A percentile compares a stretch with the other conserved stretches of the same genome.
phyloP scores from a whole-genome alignment of 2,888 invertebrate species.

The Candidula unifasciata region DNA sequence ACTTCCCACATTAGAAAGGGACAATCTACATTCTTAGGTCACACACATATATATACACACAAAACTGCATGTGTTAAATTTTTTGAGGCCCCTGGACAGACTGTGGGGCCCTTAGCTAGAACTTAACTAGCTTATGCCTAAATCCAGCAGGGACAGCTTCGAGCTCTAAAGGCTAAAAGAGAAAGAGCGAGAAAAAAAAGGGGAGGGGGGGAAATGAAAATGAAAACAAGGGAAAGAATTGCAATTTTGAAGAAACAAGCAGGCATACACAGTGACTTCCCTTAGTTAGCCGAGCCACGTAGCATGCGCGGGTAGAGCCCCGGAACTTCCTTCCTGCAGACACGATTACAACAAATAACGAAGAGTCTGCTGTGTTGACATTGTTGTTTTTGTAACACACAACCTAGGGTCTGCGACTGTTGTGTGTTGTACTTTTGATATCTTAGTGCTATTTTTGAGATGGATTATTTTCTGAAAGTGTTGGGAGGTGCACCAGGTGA shows the following conservation, averaged over 20 bases:
- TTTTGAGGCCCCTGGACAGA: too few relatives aligned
- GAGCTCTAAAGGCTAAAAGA: too few relatives aligned
- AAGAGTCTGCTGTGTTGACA: not conserved
- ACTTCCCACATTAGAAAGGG: too few relatives aligned
- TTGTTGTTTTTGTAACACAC: not conserved
- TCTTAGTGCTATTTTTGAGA: slow-evolving; percentile 53
- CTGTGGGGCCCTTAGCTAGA: too few relatives aligned
- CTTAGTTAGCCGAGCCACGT: slow-evolving; percentile 55
- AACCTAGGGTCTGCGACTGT: not conserved
- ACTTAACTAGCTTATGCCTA: too few relatives aligned
- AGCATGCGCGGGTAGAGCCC: slow-evolving; percentile 66
- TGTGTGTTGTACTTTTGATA: not conserved
- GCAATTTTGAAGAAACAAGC: not conserved
- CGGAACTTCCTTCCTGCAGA: slow-evolving; percentile 59
- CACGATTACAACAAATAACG: slow-evolving; percentile 58
- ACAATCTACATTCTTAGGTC: too few relatives aligned
- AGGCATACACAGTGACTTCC: not conserved
- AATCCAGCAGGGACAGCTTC: too few relatives aligned
- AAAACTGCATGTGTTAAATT: too few relatives aligned
- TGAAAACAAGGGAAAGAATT: not conserved
- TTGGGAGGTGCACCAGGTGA: slow-evolving; percentile 89
- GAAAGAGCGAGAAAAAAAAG: too few relatives aligned
- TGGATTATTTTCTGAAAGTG: slow-evolving; percentile 80
- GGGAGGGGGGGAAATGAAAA: too few relatives aligned
- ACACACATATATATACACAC: too few relatives aligned